phyloP scores from a whole-genome alignment of 2,797 vertebrate genomes.

The Sebastes matsubarae region DNA sequence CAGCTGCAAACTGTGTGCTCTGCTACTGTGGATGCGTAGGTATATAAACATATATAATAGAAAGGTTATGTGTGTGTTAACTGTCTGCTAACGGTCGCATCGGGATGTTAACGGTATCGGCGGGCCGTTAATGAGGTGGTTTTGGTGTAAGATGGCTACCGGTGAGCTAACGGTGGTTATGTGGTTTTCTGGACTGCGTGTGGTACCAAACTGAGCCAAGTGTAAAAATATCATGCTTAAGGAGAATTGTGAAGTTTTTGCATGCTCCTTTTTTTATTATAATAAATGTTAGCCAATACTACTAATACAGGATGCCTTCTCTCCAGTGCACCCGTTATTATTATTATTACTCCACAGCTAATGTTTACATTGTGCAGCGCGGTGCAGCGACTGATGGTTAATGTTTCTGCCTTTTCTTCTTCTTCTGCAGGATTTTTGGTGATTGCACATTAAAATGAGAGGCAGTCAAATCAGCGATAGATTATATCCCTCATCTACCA shows the following conservation, averaged over 20 bases:
- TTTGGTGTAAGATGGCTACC: conserved; percentile 48
- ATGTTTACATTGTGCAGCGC: conserved; percentile 70
- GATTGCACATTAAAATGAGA: conserved; percentile 71
- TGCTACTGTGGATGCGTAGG: conserved; percentile 77
- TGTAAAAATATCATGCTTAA: conserved; percentile 45
- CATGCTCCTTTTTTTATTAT: conserved; percentile 22
- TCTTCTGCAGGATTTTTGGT: conserved; percentile 51
- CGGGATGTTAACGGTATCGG: conserved; percentile 12
- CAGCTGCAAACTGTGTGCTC: conserved; percentile 67
- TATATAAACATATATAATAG: too few species aligned
- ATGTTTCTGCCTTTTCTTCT: conserved; percentile 37
- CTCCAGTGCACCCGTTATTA: conserved; percentile 51
- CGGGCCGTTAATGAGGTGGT: conserved; percentile 21
- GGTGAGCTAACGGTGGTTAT: conserved; percentile 54
- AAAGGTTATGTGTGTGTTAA: too few species aligned
- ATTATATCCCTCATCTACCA: conserved; percentile 58
- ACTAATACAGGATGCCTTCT: conserved; percentile 45
- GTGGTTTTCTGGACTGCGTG: conserved; percentile 46
- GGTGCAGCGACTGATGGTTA: conserved; percentile 38
- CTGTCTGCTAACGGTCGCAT: conserved; percentile 30
- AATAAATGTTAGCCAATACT: conserved; percentile 51
- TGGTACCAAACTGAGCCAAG: conserved; percentile 41
- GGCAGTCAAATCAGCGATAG: conserved; percentile 49
- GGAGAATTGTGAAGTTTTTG: conserved; percentile 62
- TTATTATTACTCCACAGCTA: too few species aligned